Evolutionary conservation across 2,888 invertebrate genomes (phyloP).

Genomic region (Megalurothrips usitatus): DNA sequence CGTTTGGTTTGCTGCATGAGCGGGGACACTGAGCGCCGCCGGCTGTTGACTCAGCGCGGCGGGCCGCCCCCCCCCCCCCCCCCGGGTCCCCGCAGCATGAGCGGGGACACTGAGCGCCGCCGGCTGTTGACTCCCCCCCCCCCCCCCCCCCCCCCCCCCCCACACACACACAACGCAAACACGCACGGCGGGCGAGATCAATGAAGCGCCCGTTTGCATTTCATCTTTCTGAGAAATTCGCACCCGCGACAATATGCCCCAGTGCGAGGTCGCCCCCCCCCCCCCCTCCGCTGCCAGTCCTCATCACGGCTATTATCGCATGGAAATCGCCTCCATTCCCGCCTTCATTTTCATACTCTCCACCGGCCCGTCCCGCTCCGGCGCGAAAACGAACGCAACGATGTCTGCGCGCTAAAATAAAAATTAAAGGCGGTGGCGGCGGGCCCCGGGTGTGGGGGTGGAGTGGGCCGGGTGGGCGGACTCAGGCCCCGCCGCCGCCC

Average conservation of each 20-base stretch:
- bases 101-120: not conserved
- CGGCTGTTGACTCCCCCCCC: not conserved
- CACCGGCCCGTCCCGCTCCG: not conserved
- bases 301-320: constrained; percentile 5
- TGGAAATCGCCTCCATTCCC: not conserved
- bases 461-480: not conserved
- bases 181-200: too few species aligned
- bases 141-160: not conserved
- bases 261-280: not conserved
- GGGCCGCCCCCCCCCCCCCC: too few species aligned
- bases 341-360: not conserved
- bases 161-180: too few species aligned
- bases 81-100: too few species aligned
- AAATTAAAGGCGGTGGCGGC: not conserved
- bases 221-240: too few species aligned
- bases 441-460: too few species aligned
- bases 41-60: too few species aligned
- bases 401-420: not conserved
- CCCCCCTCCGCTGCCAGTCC: not conserved
- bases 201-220: too few species aligned
- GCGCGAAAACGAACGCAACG: not conserved
- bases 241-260: too few species aligned
- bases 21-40: not conserved
- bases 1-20: not conserved
- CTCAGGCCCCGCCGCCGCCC: not conserved